A percentile compares a stretch with the other conserved stretches of the same genome.
phyloP scores from a whole-genome alignment of 2,888 invertebrate genomes.

The Apodemia duryi region DNA sequence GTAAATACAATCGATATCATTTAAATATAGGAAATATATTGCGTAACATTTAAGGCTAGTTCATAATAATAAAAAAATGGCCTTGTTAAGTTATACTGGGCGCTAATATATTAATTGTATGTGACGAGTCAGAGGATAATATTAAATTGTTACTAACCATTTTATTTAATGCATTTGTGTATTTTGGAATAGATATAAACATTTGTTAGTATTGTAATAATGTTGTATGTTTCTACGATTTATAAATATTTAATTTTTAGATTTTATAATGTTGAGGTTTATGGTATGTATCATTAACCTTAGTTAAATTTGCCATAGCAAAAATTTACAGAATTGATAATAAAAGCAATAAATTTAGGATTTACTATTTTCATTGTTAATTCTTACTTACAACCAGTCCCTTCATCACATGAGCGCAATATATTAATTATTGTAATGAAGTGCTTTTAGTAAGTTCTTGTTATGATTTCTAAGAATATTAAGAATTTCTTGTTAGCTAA shows the following conservation, averaged over 20 bases:
- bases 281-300: background rate
- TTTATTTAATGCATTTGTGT: conserved; percentile 15
- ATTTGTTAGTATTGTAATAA: conserved; percentile 15
- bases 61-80: conserved; percentile 2
- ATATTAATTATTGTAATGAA: no score
- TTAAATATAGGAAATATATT: conserved; percentile 14
- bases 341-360: conserved; percentile 8
- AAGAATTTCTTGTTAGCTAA: no score
- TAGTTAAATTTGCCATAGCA: background rate
- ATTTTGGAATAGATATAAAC: background rate
- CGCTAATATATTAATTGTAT: conserved; percentile 2
- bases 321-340: conserved; percentile 3
- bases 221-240: conserved; percentile 12
- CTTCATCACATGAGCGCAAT: no score
- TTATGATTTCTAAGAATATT: no score
- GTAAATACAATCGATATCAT: no score
- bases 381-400: no score
- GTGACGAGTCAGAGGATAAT: conserved; percentile 4
- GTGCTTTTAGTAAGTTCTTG: no score
- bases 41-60: conserved; percentile 7
- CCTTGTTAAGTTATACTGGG: conserved; percentile 6
- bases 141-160: background rate
- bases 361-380: background rate
- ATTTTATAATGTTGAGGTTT: conserved; percentile 11
- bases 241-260: conserved; percentile 13